Evolutionary conservation across 2,888 invertebrate genomes (phyloP), one percentile per base, ranked within the genome.

Genomic region (Rosalia funebris): DNA sequence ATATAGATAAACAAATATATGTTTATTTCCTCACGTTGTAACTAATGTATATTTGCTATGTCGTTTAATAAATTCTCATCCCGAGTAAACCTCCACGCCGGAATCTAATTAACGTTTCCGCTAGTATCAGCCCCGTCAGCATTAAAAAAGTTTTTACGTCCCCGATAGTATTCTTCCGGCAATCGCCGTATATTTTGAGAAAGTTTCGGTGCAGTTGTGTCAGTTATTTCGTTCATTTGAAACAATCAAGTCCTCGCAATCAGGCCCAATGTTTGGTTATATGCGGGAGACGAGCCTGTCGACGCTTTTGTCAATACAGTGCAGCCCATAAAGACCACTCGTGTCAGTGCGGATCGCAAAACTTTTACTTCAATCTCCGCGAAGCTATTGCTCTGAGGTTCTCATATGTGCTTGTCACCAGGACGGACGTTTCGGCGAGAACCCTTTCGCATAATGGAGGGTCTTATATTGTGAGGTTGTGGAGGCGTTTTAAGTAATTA

Each of bases 221-320:
- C 72, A 70, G 79, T 79, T 80, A 81, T 79, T 82, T 79, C 79
- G 79, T 81, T 80, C 78, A 80, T 82, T 82, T 77, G 78, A 77
- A 76, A 80, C 82, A 80, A 83, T 82, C 82, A 82, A 79, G 80
- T 79, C 76, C 77, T 81, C 80, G 82, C 81, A 81, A 82, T 83
- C 82, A 81, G 77, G 71, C 70, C 70, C 71, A 72, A 69, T 73
- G 75, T 75, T 77, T 79, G 79, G 82, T 82, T 82, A 82, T 82
- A 81, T 82, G 78, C 79, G 59, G 60, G 77, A 77, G 79, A 80
- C 77, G 78, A 79, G 81, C 80, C 77, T 75, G 76, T 76, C 81
- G 82, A 82, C 82, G 82, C 83, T 84, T 84, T 84, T 84, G 83
- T 84, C 84, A 84, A 84, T 84, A 84, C 81, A 81, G 77, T 70